Percentiles rank a stretch among this genome's conserved stretches.
These are phyloP conservation scores for Sminthurinus signatus DNA, from an alignment of 1,140 invertebrate genomes.

Conservation along the genomic window DNA sequence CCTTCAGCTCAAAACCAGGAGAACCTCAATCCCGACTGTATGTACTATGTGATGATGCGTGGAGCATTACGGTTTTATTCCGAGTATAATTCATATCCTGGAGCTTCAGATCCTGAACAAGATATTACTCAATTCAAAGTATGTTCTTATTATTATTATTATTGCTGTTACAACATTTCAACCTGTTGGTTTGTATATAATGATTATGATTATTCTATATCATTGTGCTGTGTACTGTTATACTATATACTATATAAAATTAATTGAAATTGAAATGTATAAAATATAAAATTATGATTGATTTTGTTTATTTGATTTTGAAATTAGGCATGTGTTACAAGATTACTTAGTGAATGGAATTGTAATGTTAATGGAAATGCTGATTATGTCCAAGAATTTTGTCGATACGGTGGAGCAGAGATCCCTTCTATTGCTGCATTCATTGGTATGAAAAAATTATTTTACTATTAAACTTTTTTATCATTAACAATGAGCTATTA, in stretches of 20 bases:
- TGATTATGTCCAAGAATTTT: conserved; percentile 93
- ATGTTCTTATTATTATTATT: conserved; percentile 28
- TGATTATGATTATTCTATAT: too few species aligned
- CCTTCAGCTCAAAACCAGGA: conserved; percentile 54
- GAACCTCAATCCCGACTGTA: conserved; percentile 74
- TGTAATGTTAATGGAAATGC: conserved; percentile 64
- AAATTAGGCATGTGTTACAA: conserved; percentile 64
- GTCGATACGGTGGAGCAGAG: conserved; percentile 85
- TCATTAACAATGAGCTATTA: too few species aligned
- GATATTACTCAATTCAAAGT: conserved; percentile 82
- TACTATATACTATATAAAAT: too few species aligned
- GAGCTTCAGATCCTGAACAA: conserved; percentile 77
- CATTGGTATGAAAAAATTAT: conserved; percentile 60
- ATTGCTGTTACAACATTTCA: background rate
- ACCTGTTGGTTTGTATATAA: background rate
- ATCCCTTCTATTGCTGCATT: conserved; percentile 92
- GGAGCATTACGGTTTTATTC: conserved; percentile 83
- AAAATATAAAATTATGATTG: too few species aligned
- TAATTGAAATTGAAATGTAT: too few species aligned
- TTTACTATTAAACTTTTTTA: too few species aligned
- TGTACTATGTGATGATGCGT: conserved; percentile 84
- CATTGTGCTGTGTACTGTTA: too few species aligned
- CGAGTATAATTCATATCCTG: conserved; percentile 85
- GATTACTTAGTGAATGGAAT: conserved; percentile 80
- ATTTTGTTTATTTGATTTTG: too few species aligned